These are phyloP conservation scores for Scaptodrosophila lebanonensis DNA, from an alignment of 1,140 invertebrate genomes.

Conservation along the genomic window DNA sequence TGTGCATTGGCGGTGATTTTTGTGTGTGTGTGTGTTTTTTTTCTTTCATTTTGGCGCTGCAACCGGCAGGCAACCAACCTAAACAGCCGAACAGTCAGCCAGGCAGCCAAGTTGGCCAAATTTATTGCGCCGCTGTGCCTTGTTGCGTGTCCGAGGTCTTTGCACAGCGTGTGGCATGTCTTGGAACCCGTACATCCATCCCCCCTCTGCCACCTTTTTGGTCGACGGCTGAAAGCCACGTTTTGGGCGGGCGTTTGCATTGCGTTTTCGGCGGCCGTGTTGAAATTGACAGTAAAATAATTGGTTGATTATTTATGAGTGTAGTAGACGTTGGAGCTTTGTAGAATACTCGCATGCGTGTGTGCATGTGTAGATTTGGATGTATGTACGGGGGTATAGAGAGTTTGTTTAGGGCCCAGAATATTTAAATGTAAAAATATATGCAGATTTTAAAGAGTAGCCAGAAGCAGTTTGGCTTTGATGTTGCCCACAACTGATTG, in stretches of 20 bases:
- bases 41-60: conserved; percentile 50
- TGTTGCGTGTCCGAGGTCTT: conserved; percentile 58
- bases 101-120: conserved; percentile 16
- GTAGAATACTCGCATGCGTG: no score
- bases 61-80: conserved; percentile 23
- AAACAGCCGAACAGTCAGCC: no score
- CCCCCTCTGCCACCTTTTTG: background rate
- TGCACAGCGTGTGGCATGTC: conserved; percentile 66
- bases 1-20: conserved; percentile 43
- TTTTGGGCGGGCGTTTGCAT: conserved; percentile 47
- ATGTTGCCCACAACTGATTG: conserved; percentile 48
- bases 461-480: no score
- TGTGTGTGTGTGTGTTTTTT: no score
- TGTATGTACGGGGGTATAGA: background rate
- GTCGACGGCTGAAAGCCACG: conserved; percentile 7
- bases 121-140: conserved; percentile 64
- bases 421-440: conserved; percentile 40
- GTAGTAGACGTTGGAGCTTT: no score
- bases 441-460: no score
- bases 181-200: conserved; percentile 14
- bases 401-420: conserved; percentile 42
- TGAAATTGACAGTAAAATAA: conserved; percentile 77
- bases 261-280: conserved; percentile 71
- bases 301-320: conserved; percentile 76
- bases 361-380: no score